Conservation (phyloP, 2,113 vertebrate species). For the Hemiscyllium ocellatum region DNA sequence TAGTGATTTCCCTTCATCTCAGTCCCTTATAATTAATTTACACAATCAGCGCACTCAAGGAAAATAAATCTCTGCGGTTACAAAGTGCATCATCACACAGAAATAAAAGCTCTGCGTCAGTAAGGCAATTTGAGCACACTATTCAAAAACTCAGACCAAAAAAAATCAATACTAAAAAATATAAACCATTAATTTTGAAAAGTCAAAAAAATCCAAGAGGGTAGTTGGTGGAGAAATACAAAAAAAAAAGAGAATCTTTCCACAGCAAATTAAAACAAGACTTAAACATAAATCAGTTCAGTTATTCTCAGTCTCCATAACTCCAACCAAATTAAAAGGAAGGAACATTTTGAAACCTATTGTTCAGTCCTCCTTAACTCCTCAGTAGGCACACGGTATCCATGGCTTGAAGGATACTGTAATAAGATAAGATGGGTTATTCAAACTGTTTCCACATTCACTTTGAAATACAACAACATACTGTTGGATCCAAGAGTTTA, state of each 20-base stretch:
- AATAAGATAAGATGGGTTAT: constrained; percentile 41
- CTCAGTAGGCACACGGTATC: constrained; percentile 55
- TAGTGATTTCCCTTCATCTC: neutral
- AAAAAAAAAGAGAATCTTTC: neutral
- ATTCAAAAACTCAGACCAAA: neutral
- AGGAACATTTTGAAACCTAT: neutral
- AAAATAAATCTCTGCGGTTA: neutral
- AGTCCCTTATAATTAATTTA: neutral
- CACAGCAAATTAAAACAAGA: neutral
- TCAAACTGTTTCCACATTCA: neutral
- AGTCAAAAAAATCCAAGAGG: neutral
- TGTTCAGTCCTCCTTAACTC: neutral
- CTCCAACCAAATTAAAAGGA: neutral
- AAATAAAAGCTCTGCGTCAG: neutral
- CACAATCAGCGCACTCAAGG: neutral
- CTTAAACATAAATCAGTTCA: neutral
- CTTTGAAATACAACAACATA: neutral
- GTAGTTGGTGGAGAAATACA: no score
- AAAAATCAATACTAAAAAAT: neutral
- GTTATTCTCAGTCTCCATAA: neutral
- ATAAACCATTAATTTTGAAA: neutral
- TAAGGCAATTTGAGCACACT: neutral
- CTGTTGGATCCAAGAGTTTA: neutral
- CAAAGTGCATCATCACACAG: constrained; percentile 15
- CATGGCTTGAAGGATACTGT: constrained; percentile 59